A percentile compares a stretch with the other conserved stretches of the same genome.
Conservation (phyloP, 1,140 invertebrate species). For the Philaenus spumarius region DNA sequence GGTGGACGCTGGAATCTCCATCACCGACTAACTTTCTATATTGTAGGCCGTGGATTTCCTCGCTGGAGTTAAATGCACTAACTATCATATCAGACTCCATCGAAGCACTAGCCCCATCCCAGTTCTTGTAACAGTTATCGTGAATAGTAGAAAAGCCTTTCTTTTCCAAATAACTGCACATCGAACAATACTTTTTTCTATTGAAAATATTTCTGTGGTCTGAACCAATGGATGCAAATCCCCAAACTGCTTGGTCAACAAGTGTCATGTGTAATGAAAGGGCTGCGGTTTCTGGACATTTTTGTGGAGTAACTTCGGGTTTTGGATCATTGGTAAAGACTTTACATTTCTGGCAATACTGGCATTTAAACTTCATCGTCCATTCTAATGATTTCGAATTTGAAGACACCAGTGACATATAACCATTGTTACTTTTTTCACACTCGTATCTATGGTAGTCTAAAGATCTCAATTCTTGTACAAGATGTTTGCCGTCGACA, state of each 20-base stretch:
- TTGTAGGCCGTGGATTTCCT: too few species aligned
- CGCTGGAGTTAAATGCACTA: too few species aligned
- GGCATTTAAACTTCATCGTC: constrained; percentile 8
- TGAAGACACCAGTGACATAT: constrained; percentile 6
- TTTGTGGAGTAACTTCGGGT: constrained; percentile 6
- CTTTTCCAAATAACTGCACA: too few species aligned
- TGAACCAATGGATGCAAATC: constrained; percentile 10
- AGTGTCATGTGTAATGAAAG: constrained; percentile 3
- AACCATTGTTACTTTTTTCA: constrained; percentile 6
- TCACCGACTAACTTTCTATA: too few species aligned
- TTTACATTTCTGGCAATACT: constrained; percentile 1
- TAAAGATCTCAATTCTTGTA: constrained; percentile 8
- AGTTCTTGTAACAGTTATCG: too few species aligned
- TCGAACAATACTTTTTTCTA: too few species aligned
- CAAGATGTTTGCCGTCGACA: constrained; percentile 7
- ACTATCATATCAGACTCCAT: too few species aligned
- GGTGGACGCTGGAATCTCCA: too few species aligned
- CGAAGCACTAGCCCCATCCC: too few species aligned
- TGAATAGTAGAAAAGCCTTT: too few species aligned
- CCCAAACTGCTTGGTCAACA: constrained; percentile 11
- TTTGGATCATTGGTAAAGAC: neutral
- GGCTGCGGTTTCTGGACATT: neutral
- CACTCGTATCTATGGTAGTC: constrained; percentile 12
- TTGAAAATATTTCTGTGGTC: constrained; percentile 10
- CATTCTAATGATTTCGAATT: neutral